These are phyloP conservation scores for Orcinus orca DNA, from an alignment of 2,113 vertebrate species.

Conservation along the genomic window DNA sequence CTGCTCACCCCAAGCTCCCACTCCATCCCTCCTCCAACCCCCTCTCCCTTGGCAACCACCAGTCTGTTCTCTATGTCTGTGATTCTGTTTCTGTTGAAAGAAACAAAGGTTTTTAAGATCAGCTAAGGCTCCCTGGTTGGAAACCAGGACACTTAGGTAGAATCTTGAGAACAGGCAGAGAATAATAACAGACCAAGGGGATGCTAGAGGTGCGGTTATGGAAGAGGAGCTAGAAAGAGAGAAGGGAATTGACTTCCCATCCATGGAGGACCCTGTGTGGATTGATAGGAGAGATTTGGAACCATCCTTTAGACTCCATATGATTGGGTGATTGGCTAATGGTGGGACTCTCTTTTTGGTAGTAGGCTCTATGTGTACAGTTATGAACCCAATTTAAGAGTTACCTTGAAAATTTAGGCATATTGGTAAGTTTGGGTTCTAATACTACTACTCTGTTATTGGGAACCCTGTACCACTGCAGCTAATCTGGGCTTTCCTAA, in stretches of 20 bases:
- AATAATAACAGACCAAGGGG: background rate
- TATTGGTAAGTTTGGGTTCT: background rate
- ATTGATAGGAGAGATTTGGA: background rate
- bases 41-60: background rate
- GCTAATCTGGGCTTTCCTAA: background rate
- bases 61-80: background rate
- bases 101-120: background rate
- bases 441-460: background rate
- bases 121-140: background rate
- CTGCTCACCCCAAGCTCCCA: background rate
- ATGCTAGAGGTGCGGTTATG: background rate
- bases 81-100: background rate
- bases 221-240: background rate
- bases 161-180: background rate
- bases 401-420: background rate
- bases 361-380: background rate
- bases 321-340: background rate
- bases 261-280: background rate
- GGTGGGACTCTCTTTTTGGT: background rate
- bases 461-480: background rate
- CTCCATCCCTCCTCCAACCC: background rate
- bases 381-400: background rate
- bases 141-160: background rate
- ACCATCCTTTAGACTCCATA: background rate
- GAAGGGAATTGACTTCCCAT: background rate